phyloP scores from a whole-genome alignment of 1,140 invertebrate species.

The Ceratitis capitata region DNA sequence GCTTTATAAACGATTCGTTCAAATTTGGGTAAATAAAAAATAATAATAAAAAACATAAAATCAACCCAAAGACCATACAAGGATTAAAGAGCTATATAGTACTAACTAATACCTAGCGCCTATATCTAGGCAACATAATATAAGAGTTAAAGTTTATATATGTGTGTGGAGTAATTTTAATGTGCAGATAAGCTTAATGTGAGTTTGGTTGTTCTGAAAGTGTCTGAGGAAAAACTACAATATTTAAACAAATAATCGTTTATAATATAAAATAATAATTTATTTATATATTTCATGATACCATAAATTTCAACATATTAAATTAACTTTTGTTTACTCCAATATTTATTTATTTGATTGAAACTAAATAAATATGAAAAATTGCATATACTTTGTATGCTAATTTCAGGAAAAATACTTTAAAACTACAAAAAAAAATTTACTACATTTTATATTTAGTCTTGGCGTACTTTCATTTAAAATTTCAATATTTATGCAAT shows the following conservation, averaged over 20 bases:
- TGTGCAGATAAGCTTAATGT: too few relatives aligned
- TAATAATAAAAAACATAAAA: too few relatives aligned
- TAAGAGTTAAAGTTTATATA: background rate
- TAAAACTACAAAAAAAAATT: background rate
- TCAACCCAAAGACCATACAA: background rate
- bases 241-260: too few relatives aligned
- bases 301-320: too few relatives aligned
- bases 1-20: slow-evolving; percentile 60
- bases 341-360: background rate
- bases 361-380: background rate
- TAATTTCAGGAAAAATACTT: background rate
- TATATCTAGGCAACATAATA: background rate
- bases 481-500: background rate
- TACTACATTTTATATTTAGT: background rate
- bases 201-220: too few relatives aligned
- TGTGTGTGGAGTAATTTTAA: too few relatives aligned
- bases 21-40: background rate
- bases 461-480: too few relatives aligned
- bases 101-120: background rate
- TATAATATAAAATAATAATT: too few relatives aligned
- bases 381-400: background rate
- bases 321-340: background rate
- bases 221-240: too few relatives aligned
- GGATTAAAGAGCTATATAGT: background rate
- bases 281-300: too few relatives aligned